Evolutionary conservation across 2,888 invertebrate genomes (phyloP), one percentile per base, ranked within the genome.

Genomic region (Erpobdella octoculata): DNA sequence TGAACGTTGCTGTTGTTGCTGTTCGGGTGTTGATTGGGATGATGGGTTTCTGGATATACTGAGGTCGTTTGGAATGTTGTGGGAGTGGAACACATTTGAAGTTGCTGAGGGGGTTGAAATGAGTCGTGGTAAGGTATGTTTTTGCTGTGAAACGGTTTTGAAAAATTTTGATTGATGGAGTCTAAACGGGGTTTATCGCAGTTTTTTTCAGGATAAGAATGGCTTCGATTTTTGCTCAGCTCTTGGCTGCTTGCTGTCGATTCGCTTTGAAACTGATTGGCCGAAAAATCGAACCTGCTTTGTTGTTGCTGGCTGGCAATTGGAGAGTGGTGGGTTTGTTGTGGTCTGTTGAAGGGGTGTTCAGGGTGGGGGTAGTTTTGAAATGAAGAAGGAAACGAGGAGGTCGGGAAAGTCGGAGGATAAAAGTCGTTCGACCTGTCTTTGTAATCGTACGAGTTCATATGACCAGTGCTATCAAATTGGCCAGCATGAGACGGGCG

Each of bases 1-100:
- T 62, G 33, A 62, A 33, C 33, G 62, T 41, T 41, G 46, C n/a
- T 41, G 46, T 41, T 41, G 46, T 41, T 41, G 46, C n/a, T 41
- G 46, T 41, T 41, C 46, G 46, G 12, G 46, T 41, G n/a, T 12
- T n/a, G n/a, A 15, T 41, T 15, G 12, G 12, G 46, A n/a, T 41
- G 46, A 41, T 41, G 46, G n/a, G 46, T n/a, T n/a, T n/a, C n/a
- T n/a, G n/a, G n/a, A n/a, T n/a, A n/a, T n/a, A n/a, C n/a, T n/a
- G 53, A 53, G 28, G 21, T 28, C 21, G 53, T 25, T 28, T 53
- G 53, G 53, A 53, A 53, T 53, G 53, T 53, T 53, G 53, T 21
- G 28, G 53, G n/a, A 12, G 21, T 53, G 21, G 21, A 28, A 53
- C 21, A 25, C 53, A 53, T 53, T 28, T 48, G 48, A 48, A 21